Evolutionary conservation across 2,888 invertebrate genomes (phyloP), one percentile per base, ranked within the genome.

Genomic region (Synergus itoensis): DNA sequence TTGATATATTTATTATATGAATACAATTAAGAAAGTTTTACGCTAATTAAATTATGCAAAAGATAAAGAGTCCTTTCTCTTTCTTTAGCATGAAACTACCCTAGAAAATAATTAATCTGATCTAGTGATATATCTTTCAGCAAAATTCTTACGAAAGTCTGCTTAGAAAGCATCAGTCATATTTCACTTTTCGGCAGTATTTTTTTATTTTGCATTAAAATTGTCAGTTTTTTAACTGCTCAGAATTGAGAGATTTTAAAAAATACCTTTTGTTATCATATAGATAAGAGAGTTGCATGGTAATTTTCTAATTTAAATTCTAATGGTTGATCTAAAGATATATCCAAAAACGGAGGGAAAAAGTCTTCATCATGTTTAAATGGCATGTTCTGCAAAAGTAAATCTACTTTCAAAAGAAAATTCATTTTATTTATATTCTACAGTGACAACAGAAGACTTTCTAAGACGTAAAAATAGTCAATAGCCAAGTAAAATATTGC

Each of bases 401-500:
- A 73, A 73, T n/a, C 7, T 48, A 40, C 48, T 73, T 48, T 28
- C 40, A 73, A 53, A 57, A 57, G 11, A 62, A 73, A 73, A 53
- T 12, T n/a, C n/a, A 53, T 53, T 48, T 16, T 48, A 41, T 45
- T 45, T 43, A 16, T 18, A 45, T 45, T 43, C 11, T 48, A 48
- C 9, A 45, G 36, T 45, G 9, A 36, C 48, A 69, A 69, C 28
- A 69, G 69, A 48, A 69, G 21, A 69, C 36, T n/a, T 9, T 36
- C 5, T 21, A 21, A 45, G 36, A 28, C 45, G n/a, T 9, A 48
- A n/a, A 53, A 36, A 53, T 73, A 73, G 73, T 73, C 73, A 69
- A 69, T 73, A 73, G 40, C 16, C 11, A 40, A 28, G 53, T 73
- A 9, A 57, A 73, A 73, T 73, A 57, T 73, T 73, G n/a, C 28